Base-by-base conservation (phyloP, 2,113 vertebrate species). In the Sorex araneus region DNA sequence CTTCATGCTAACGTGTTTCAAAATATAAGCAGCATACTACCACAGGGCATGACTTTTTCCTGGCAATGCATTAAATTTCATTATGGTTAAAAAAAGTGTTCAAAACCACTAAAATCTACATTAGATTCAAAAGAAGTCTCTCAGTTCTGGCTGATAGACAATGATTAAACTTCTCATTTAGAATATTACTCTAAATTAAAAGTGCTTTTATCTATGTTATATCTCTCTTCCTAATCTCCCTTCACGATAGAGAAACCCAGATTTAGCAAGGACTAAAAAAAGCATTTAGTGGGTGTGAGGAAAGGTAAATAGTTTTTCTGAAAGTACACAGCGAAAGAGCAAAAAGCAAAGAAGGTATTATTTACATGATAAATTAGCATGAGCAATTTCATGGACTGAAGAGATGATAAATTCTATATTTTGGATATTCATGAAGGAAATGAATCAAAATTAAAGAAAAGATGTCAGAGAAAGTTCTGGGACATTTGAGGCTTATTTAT, bases 61-160 rank as follows among this genome's bases (percentile, higher is more conserved):
- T 79, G 84, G 91, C 87, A 96, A 94, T 96, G 93, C n/a, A 94
- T 89, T 92, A 93, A 92, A 95, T 92, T 92, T 94, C 91, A 94
- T 95, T 97, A 94, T 91, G 91, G 73, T 91, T 93, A 19, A 63
- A 95, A 95, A 96, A 92, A n/a, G n/a, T 64, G 80, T 95, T 96
- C 89, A 84, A 15, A 84, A 90, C 36, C 94, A 77, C 87, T 87
- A 94, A 19, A 95, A 93, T 70, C 47, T 23, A 71, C 80, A 81
- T 54, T 45, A 67, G 57, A 28, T 90, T 95, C 27, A 67, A 84
- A 82, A 87, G 87, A 88, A 84, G 67, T 90, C 77, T 89, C 86
- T 86, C 45, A 36, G 47, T 67, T 89, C 28, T 27, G 89, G 69
- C 67, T 23, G 16, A 70, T 60, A 89, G 80, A 19, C 45, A 83